Base-by-base conservation (phyloP, 2,797 vertebrate species). In the Gobionotothen gibberifrons region DNA sequence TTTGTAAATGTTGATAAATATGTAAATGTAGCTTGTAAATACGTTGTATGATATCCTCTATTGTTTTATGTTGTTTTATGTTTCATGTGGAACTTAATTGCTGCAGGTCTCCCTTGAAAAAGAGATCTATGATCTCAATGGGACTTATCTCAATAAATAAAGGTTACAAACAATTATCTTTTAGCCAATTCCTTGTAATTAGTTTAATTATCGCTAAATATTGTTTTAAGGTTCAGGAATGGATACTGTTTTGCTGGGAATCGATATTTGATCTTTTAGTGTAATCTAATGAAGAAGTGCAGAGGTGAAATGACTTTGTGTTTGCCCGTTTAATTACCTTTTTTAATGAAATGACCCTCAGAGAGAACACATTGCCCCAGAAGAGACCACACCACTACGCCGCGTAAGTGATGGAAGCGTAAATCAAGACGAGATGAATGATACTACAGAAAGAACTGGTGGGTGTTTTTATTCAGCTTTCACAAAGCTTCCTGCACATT, bases 361-460 rank as follows among this genome's bases (percentile, higher is more conserved):
- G 90, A 43, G 76, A 59, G 82, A 86, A 22, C 67, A 79, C 17
- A 21, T 22, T 4, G 3, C 22, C 36, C 46, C 70, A 51, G 84
- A 85, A 29, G 84, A 90, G 7, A 17, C 69, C 14, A 9, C 78
- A 49, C 51, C 21, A 1, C 51, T 46, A 9, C 77, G 56, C 9
- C 76, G 81, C 49, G 70, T 78, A 0, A 89, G 84, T 39, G 77
- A 92, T 17, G 89, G 83, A 71, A 88, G 85, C 11, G 14, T 46
- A 0, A 85, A 89, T 17, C 74, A 62, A 40, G 88, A 90, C 0
- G 78, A 86, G 47, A 46, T 36, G 17, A 82, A 63, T 9, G 77
- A 83, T 2, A 40, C 57, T 2, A 36, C 84, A 26, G 88, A 90
- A 7, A 85, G 52, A 40, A 89, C 42, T 36, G 89, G 91, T 93